Percentiles rank a stretch among this genome's conserved stretches.
phyloP scores from a whole-genome alignment of 2,113 vertebrate genomes.

The Hydrochoerus hydrochaeris region DNA sequence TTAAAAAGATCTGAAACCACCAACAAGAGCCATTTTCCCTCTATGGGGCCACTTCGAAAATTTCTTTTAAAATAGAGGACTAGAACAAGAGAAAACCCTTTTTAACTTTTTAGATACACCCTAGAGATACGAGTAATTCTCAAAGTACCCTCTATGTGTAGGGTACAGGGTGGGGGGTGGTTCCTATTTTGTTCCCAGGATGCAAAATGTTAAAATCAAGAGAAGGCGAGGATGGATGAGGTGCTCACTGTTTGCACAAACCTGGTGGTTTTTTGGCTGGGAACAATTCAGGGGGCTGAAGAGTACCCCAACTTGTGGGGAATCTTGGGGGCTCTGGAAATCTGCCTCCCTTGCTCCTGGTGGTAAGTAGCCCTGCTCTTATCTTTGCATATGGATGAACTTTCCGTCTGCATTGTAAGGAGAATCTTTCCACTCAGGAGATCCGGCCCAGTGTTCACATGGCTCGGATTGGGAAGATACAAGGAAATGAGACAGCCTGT shows the following conservation, averaged over 20 bases:
- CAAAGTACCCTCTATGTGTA: background rate
- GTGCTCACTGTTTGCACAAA: background rate
- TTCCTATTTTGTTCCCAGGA: background rate
- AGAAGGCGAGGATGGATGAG: background rate
- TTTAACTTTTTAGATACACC: background rate
- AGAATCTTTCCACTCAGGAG: conserved; percentile 53
- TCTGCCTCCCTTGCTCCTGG: background rate
- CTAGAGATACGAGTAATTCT: conserved; percentile 10
- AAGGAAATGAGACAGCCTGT: conserved; percentile 83
- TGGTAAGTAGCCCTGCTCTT: conserved; percentile 36
- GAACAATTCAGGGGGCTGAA: background rate
- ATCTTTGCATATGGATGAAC: conserved; percentile 72
- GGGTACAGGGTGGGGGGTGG: background rate
- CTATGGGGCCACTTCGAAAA: background rate
- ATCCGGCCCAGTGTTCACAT: background rate
- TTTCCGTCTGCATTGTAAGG: conserved; percentile 72
- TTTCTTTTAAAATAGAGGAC: background rate
- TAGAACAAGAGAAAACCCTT: background rate
- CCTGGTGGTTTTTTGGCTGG: background rate
- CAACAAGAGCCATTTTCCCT: background rate
- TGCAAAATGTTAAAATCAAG: background rate
- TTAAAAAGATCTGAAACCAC: background rate
- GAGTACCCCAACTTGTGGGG: background rate
- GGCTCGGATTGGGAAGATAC: conserved; percentile 50
- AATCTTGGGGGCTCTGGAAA: background rate